Percentiles rank a stretch among this genome's conserved stretches.
Conservation (phyloP, 2,888 invertebrate species). For the Heliconius ismenius region DNA sequence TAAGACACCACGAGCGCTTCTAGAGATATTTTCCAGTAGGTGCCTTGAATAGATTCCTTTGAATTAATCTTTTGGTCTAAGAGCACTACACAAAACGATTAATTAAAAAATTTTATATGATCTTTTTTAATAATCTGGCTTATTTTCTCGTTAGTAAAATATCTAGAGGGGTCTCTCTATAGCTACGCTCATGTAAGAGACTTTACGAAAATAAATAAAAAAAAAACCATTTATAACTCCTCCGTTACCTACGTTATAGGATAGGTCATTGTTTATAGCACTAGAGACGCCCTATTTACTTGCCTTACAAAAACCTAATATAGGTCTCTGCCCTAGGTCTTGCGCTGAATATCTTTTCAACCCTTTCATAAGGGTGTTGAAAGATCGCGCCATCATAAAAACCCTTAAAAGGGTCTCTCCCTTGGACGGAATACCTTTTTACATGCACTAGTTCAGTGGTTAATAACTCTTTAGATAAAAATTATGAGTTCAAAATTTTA, state of each 20-base stretch:
- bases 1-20: not conserved
- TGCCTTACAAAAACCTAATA: slow-evolving; percentile 35
- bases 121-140: not conserved
- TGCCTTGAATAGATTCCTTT: not conserved
- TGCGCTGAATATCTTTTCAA: slow-evolving; percentile 40
- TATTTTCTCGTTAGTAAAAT: not conserved
- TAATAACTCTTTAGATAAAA: no score
- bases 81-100: not conserved
- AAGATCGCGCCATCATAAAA: slow-evolving; percentile 29
- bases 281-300: slow-evolving; percentile 17
- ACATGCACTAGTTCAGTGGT: not conserved
- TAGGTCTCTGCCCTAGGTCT: slow-evolving; percentile 40
- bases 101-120: not conserved
- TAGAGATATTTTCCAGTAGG: not conserved
- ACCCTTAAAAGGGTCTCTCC: not conserved
- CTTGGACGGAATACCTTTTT: not conserved
- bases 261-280: not conserved
- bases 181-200: not conserved
- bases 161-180: not conserved
- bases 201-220: not conserved
- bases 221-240: not conserved
- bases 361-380: slow-evolving; percentile 39
- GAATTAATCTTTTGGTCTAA: no score
- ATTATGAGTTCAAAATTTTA: not conserved
- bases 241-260: not conserved